Conservation (phyloP, 2,113 vertebrate genomes). For the Lasiurus borealis region DNA sequence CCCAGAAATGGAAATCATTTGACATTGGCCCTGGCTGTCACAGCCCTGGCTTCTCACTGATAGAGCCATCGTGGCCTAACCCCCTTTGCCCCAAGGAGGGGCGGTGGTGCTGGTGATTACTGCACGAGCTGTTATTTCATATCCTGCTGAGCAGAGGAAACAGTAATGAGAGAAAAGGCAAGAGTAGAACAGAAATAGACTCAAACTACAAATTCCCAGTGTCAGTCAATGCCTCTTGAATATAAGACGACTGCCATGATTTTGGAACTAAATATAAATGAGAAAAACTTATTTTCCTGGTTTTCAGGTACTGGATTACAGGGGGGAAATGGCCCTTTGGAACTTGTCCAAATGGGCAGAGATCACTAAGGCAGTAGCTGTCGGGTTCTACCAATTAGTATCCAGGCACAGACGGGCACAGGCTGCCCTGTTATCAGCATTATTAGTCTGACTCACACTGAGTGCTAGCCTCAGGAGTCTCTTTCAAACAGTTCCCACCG, state of each 20-base stretch:
- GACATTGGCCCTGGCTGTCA: neutral
- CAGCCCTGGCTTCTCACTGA: neutral
- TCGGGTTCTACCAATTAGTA: neutral
- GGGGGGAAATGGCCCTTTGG: neutral
- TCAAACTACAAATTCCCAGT: neutral
- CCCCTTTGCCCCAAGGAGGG: neutral
- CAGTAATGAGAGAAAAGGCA: neutral
- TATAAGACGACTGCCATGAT: neutral
- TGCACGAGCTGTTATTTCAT: neutral
- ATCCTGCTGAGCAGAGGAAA: neutral
- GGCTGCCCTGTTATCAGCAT: neutral
- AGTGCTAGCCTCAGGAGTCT: constrained; percentile 67
- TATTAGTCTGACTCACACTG: constrained; percentile 64
- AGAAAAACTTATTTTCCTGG: neutral
- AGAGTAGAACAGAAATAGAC: constrained; percentile 11
- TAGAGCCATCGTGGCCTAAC: neutral
- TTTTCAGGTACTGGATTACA: constrained; percentile 15
- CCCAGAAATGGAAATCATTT: neutral
- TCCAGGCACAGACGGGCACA: constrained; percentile 74
- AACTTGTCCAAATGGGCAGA: constrained; percentile 44
- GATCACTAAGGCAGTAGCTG: neutral
- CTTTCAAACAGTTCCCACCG: constrained; percentile 72
- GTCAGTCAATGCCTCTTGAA: neutral
- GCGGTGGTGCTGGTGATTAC: neutral
- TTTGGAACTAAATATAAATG: constrained; percentile 10